phyloP scores from a whole-genome alignment of 2,113 vertebrate species.

The Austrofundulus limnaeus region DNA sequence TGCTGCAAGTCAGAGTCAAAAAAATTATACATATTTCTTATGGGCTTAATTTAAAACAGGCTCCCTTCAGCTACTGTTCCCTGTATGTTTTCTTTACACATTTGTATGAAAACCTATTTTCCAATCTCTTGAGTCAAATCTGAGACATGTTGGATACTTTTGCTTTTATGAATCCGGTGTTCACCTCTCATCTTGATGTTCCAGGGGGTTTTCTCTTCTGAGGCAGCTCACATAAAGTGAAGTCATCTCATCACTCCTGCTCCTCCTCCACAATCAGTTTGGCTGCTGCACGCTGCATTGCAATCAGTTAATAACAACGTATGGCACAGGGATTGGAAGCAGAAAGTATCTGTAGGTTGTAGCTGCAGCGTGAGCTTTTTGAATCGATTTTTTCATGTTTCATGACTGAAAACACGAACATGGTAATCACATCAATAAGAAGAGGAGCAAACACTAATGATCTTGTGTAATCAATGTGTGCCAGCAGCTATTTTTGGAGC shows the following conservation, averaged over 20 bases:
- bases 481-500: constrained; percentile 43
- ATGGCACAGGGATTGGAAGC: constrained; percentile 8
- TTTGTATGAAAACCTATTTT: too few relatives aligned
- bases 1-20: too few relatives aligned
- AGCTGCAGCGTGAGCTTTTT: neutral
- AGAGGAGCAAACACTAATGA: constrained; percentile 38
- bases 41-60: too few relatives aligned
- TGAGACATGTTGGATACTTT: too few relatives aligned
- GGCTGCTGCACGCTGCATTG: constrained; percentile 10
- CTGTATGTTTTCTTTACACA: too few relatives aligned
- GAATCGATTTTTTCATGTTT: too few relatives aligned
- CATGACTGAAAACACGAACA: constrained; percentile 16
- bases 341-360: neutral
- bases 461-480: constrained; percentile 50
- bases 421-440: constrained; percentile 12
- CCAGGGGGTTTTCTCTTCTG: constrained; percentile 30
- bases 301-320: constrained; percentile 29
- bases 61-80: too few relatives aligned
- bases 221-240: constrained; percentile 59
- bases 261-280: constrained; percentile 15
- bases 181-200: neutral
- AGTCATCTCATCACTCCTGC: constrained; percentile 26
- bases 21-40: too few relatives aligned
- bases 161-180: too few relatives aligned
- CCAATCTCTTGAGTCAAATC: too few relatives aligned